phyloP scores from a whole-genome alignment of 2,888 invertebrate species.

The Nemoura dubitans region DNA sequence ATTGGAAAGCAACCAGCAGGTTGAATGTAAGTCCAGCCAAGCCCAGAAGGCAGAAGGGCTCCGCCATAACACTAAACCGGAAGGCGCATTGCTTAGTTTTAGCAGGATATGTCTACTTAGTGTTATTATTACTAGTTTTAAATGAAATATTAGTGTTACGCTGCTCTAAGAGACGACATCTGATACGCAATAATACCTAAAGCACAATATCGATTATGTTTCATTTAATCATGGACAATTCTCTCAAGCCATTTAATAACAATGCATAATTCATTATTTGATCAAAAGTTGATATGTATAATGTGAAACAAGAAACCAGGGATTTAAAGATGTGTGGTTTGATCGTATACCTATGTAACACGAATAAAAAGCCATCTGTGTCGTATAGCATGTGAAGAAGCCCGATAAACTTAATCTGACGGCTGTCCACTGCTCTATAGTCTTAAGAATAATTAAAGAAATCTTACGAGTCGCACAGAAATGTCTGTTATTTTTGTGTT shows the following conservation, averaged over 20 bases:
- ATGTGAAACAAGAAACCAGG: not conserved
- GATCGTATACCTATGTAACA: not conserved
- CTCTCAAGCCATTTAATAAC: not conserved
- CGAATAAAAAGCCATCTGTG: not conserved
- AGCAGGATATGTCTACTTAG: slow-evolving; percentile 12
- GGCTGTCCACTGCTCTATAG: not conserved
- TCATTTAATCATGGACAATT: not conserved
- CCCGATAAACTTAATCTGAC: not conserved
- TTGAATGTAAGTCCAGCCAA: not conserved
- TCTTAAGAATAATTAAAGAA: not conserved
- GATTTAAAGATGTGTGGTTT: not conserved
- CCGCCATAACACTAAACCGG: not conserved
- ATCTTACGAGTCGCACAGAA: not conserved
- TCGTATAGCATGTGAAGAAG: not conserved
- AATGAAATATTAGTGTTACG: not conserved
- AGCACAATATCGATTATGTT: slow-evolving; percentile 4
- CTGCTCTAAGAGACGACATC: not conserved
- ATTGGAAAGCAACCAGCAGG: no score
- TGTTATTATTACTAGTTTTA: slow-evolving; percentile 12
- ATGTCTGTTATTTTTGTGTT: slow-evolving; percentile 7
- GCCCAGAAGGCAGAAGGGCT: not conserved
- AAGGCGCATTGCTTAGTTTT: not conserved
- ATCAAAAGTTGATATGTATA: not conserved
- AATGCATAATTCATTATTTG: not conserved
- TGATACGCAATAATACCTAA: not conserved